phyloP scores from a whole-genome alignment of 2,113 vertebrate genomes.

The Syngnathus scovelli region DNA sequence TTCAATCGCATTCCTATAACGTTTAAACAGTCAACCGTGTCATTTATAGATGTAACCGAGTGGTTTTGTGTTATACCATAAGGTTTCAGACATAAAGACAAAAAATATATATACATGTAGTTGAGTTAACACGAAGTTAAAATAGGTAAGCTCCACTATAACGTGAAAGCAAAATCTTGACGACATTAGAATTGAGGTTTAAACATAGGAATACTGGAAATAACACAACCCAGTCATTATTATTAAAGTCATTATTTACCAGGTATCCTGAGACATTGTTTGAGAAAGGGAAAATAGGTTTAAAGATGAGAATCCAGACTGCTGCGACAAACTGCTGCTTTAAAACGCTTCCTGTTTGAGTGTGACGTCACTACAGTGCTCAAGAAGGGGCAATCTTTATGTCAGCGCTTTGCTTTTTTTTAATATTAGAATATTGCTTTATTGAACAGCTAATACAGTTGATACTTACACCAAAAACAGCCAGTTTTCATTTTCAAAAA shows the following conservation, averaged over 20 bases:
- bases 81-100: not conserved
- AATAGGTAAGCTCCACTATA: not conserved
- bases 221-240: not conserved
- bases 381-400: slow-evolving; percentile 7
- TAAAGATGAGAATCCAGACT: slow-evolving; percentile 12
- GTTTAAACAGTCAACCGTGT: not conserved
- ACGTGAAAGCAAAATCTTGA: not conserved
- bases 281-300: slow-evolving; percentile 14
- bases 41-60: not conserved
- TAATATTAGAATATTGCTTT: too few species aligned
- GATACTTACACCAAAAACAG: too few species aligned
- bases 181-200: not conserved
- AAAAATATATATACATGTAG: not conserved
- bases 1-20: not conserved
- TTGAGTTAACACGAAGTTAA: not conserved
- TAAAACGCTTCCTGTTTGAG: slow-evolving; percentile 51
- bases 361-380: slow-evolving; percentile 57
- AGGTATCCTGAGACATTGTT: slow-evolving; percentile 67
- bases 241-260: slow-evolving; percentile 45
- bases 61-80: not conserved
- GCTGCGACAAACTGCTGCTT: slow-evolving; percentile 12
- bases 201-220: not conserved
- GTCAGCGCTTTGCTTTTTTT: not conserved
- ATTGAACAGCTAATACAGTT: too few species aligned
- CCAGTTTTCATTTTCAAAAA: too few species aligned